phyloP scores from a whole-genome alignment of 2,113 vertebrate genomes.

The Butastur rufipennis region DNA sequence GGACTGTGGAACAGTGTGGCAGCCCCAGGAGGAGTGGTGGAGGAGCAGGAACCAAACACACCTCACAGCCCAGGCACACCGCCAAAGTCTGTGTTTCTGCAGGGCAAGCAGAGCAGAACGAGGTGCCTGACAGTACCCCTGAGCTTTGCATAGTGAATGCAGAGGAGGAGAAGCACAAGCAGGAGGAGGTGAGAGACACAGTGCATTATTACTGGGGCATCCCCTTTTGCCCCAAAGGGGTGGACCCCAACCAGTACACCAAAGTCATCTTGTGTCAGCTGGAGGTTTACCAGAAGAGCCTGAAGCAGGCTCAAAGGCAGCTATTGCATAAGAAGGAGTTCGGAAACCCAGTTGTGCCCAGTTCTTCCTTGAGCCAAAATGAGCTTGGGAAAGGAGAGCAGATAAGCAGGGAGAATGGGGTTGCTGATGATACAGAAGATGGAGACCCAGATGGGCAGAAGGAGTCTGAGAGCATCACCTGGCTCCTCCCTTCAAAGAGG shows the following conservation, averaged over 20 bases:
- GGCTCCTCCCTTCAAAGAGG: constrained; percentile 47
- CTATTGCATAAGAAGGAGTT: constrained; percentile 86
- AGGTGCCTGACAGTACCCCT: not conserved
- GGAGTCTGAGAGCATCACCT: constrained; percentile 59
- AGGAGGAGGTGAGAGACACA: constrained; percentile 24
- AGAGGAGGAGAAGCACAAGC: constrained; percentile 26
- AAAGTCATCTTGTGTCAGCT: constrained; percentile 92
- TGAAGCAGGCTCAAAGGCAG: constrained; percentile 87
- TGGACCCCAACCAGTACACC: constrained; percentile 89
- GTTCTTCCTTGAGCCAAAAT: constrained; percentile 57
- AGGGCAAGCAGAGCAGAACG: not conserved
- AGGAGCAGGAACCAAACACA: constrained; percentile 43
- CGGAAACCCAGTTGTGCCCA: constrained; percentile 83
- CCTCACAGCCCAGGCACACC: constrained; percentile 1
- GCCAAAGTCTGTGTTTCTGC: constrained; percentile 17
- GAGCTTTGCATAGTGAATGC: not conserved
- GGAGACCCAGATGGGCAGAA: constrained; percentile 68
- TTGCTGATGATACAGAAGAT: constrained; percentile 65
- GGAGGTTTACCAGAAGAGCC: constrained; percentile 90
- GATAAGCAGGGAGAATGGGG: constrained; percentile 60
- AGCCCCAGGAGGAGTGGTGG: not conserved
- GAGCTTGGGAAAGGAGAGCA: constrained; percentile 59
- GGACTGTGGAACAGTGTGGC: not conserved
- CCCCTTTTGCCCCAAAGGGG: constrained; percentile 91
- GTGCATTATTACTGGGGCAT: constrained; percentile 96